Evolutionary conservation across 2,113 vertebrate genomes (phyloP).

Genomic region (Vulpes ferrilata): DNA sequence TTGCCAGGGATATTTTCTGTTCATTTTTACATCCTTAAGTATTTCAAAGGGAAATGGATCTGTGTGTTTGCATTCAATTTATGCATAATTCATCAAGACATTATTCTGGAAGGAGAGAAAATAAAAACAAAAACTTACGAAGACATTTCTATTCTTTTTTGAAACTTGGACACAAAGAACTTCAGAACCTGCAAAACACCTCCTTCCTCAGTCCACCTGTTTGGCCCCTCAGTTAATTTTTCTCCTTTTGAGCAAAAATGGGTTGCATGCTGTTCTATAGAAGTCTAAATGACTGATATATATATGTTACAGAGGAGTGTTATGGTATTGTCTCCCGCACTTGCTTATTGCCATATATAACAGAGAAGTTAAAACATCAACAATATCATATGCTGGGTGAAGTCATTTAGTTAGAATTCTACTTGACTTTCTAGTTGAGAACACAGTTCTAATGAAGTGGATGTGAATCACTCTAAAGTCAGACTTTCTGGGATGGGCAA

Average conservation of each 20-base stretch:
- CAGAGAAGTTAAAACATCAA: not conserved
- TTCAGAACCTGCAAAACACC: not conserved
- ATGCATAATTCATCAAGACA: constrained; percentile 74
- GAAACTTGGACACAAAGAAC: not conserved
- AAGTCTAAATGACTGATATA: not conserved
- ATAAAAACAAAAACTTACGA: constrained; percentile 27
- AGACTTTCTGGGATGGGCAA: not conserved
- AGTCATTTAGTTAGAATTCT: not conserved
- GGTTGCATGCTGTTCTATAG: not conserved
- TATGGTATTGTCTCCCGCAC: not conserved
- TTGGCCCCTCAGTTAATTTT: not conserved
- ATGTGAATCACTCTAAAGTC: not conserved
- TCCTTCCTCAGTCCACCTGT: not conserved
- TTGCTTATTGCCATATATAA: no score
- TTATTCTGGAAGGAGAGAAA: constrained; percentile 26
- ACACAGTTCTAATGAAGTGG: not conserved
- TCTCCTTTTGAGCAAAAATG: not conserved
- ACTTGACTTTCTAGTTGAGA: not conserved
- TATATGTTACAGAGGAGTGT: not conserved
- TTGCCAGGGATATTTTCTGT: not conserved
- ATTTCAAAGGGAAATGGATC: constrained; percentile 58
- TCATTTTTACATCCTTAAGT: constrained; percentile 49
- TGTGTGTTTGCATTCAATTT: constrained; percentile 40
- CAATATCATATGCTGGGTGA: not conserved
- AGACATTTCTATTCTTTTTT: not conserved